These are phyloP conservation scores for Metalampra italica DNA, from an alignment of 2,888 invertebrate species.

Conservation along the genomic window DNA sequence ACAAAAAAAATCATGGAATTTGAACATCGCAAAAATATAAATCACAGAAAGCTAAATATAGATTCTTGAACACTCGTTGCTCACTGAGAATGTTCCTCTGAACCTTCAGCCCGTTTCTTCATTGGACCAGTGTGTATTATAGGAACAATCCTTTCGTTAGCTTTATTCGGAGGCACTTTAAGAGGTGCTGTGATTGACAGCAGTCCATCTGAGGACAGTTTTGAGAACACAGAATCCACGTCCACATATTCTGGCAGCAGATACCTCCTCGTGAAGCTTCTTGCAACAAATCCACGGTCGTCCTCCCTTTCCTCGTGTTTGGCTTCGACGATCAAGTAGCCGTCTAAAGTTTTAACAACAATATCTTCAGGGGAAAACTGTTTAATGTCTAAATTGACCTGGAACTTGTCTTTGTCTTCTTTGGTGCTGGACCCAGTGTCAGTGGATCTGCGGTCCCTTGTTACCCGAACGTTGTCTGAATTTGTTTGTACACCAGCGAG, in stretches of 20 bases:
- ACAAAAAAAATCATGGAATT: neutral
- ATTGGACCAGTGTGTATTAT: conserved; percentile 84
- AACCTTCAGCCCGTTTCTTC: conserved; percentile 42
- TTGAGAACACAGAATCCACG: conserved; percentile 82
- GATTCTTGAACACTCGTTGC: neutral
- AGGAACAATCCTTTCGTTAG: conserved; percentile 81
- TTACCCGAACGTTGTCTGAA: too few species aligned
- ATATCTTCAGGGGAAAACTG: conserved; percentile 87
- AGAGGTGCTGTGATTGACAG: conserved; percentile 83
- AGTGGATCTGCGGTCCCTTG: conserved; percentile 74
- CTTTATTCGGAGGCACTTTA: conserved; percentile 46
- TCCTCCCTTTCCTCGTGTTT: conserved; percentile 89
- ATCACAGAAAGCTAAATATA: neutral
- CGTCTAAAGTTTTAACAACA: conserved; percentile 84
- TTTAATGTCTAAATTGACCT: conserved; percentile 84
- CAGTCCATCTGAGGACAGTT: conserved; percentile 87
- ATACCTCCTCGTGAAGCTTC: conserved; percentile 84
- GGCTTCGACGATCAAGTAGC: conserved; percentile 83
- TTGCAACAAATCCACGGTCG: conserved; percentile 85
- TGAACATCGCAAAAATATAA: neutral
- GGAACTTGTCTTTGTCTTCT: conserved; percentile 75
- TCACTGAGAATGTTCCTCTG: neutral
- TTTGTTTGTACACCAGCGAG: conserved; percentile 38
- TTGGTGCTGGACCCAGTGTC: conserved; percentile 72
- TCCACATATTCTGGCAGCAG: conserved; percentile 78